Conservation (phyloP, 2,797 vertebrate species). For the Sebastes itinus region DNA sequence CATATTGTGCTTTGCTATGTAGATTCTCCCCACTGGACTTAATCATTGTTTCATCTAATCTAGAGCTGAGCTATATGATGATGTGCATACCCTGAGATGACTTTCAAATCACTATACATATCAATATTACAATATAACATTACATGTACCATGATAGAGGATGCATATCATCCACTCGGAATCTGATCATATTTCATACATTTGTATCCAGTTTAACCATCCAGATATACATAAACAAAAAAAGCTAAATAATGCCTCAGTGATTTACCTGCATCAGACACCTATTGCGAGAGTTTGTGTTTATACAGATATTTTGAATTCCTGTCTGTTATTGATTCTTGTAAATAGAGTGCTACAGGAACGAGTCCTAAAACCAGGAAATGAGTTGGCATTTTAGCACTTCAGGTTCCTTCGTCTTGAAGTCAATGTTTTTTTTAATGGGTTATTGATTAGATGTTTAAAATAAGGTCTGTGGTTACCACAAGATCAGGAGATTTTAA, state of each 20-base stretch:
- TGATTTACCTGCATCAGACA: background rate
- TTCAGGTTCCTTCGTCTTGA: no score
- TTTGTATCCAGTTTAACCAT: background rate
- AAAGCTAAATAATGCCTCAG: background rate
- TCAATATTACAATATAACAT: no score
- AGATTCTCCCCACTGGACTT: background rate
- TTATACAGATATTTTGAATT: background rate
- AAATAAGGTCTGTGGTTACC: no score
- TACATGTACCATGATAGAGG: background rate
- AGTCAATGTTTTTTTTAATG: no score
- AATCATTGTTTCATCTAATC: background rate
- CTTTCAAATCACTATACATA: no score
- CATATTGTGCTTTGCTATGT: background rate
- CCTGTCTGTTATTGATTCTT: background rate
- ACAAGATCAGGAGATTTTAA: no score
- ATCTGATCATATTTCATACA: background rate
- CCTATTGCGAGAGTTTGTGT: background rate
- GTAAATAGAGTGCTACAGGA: background rate
- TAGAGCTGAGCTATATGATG: background rate
- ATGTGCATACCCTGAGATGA: background rate
- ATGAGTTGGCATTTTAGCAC: no score
- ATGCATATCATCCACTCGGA: background rate
- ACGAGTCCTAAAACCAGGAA: no score
- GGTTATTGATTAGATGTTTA: no score
- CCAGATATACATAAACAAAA: background rate